Evolutionary conservation across 1,140 invertebrate species (phyloP), one percentile per base, ranked within the genome.

Genomic region (Drosophila grimshawi): DNA sequence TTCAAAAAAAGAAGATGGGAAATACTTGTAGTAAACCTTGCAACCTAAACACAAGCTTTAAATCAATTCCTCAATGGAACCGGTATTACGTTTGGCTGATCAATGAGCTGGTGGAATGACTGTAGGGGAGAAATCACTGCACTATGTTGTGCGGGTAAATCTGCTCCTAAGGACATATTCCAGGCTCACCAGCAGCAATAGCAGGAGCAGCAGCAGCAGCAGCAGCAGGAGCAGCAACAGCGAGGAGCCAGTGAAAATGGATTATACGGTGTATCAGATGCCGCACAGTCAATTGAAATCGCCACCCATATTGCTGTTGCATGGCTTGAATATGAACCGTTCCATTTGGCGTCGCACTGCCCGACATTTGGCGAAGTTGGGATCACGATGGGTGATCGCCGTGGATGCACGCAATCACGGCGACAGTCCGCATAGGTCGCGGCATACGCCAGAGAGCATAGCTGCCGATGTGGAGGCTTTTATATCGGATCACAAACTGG

Each of bases 401-500:
- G 93, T 98, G 32, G 97, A 98, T 94, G 95, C 96, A 2, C 94
- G 97, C 81, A 98, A 98, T 93, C 98, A 98, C 93, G 98, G 97
- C 0, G 95, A 96, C 41, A 98, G 97, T 86, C 95, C 95, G 1
- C 97, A 97, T 81, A 93, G 94, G 6, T 72, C 93, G 2, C 93
- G 95, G 0, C 95, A 97, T 91, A 94, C 94, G 19, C 98, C 97
- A 91, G 81, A 93, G 5, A 92, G 94, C 8, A 94, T 98, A 93
- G 95, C 95, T 2, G 93, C 94, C 70, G 98, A 98, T 93, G 46
- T 73, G 5, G 11, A 11, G 7, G 32, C 66, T 0, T 53, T 81
- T 7, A 76, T 81, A 35, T 7, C 33, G 5, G 8, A 30, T 3
- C 43, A 70, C 1, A n/a, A 51, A 0, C 19, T 81, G 4, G 41